Conservation (phyloP, 2,888 invertebrate genomes). For the Phoronis australis region DNA sequence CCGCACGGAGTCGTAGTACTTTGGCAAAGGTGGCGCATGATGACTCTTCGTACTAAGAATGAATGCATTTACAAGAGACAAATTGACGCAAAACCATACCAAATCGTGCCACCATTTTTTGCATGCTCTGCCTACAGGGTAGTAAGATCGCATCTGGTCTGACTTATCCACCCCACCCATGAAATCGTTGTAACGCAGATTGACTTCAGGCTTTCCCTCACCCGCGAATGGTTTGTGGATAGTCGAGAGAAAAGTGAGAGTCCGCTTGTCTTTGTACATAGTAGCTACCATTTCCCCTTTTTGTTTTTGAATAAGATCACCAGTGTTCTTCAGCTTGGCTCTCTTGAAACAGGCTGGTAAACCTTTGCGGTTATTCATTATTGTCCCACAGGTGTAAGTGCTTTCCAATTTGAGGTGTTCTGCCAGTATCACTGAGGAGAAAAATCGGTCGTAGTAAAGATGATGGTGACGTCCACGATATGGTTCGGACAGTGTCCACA, state of each 20-base stretch:
- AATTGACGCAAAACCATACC: background rate
- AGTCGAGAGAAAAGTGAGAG: background rate
- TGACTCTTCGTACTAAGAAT: background rate
- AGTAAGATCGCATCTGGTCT: background rate
- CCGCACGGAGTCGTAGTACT: background rate
- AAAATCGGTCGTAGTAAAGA: background rate
- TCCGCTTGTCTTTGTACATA: background rate
- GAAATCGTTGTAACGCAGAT: background rate
- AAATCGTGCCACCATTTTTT: background rate
- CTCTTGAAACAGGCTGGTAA: background rate
- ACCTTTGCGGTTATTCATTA: background rate
- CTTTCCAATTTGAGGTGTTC: background rate
- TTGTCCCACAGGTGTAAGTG: background rate
- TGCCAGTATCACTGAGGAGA: background rate
- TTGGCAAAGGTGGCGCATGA: no score
- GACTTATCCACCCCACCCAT: background rate
- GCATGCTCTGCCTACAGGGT: background rate
- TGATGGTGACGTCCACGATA: background rate
- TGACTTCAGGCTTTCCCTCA: background rate
- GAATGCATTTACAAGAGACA: background rate
- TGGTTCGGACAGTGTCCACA: background rate
- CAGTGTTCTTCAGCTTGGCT: background rate
- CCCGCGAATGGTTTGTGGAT: background rate
- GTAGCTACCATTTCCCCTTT: background rate
- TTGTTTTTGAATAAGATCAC: background rate